A percentile compares a stretch with the other conserved stretches of the same genome.
phyloP scores from a whole-genome alignment of 30 jellyfish, hydroid and myxozoan genomes.

The Euphysa ruthae region DNA sequence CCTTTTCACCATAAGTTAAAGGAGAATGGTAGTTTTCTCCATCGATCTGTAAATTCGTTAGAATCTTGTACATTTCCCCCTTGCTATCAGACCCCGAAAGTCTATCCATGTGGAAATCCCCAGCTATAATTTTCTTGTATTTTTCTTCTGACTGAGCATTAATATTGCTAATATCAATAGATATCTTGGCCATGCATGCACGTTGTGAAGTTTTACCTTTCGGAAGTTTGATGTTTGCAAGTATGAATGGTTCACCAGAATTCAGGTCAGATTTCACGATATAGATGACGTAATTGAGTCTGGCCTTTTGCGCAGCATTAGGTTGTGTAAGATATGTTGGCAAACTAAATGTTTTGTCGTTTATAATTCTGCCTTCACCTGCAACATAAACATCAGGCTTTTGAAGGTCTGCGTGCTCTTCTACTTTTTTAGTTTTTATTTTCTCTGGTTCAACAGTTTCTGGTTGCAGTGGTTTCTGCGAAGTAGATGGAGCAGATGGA shows the following conservation, averaged over 20 bases:
- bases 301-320: neutral
- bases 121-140: neutral
- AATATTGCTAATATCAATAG: conserved; percentile 9
- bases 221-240: conserved; percentile 26
- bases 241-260: conserved; percentile 24
- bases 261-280: conserved; percentile 19
- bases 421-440: neutral
- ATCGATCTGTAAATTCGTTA: conserved; percentile 18
- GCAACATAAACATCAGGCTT: no score
- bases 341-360: neutral
- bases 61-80: conserved; percentile 21
- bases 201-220: conserved; percentile 13
- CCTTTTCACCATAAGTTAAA: conserved; percentile 16
- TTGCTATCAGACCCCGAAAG: conserved; percentile 16
- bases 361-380: neutral
- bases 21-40: conserved; percentile 30
- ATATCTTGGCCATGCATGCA: conserved; percentile 17
- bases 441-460: conserved; percentile 8
- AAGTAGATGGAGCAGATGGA: no score
- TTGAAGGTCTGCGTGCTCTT: no score
- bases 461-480: neutral
- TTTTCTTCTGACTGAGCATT: conserved; percentile 20
- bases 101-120: conserved; percentile 22
- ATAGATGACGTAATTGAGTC: conserved; percentile 10
- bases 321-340: neutral